Evolutionary conservation across 2,797 vertebrate species (phyloP), one percentile per base, ranked within the genome.

Genomic region (Pelochelys cantorii): DNA sequence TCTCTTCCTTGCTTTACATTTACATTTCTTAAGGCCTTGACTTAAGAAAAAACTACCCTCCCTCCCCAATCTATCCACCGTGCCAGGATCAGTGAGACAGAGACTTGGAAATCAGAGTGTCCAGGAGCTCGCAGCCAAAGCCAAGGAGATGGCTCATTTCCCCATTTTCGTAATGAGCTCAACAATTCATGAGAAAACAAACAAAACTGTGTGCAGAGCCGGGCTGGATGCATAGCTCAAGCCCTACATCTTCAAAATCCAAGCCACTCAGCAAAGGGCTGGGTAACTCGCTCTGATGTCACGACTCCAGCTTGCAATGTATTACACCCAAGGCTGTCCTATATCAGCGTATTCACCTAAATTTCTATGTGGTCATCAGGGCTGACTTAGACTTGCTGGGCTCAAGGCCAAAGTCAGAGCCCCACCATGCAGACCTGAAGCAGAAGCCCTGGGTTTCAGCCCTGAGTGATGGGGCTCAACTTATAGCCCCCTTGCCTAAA

Each of bases 181-280:
- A 94, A 95, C 93, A 93, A 96, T 93, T 90, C 82, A 92, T 93
- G 93, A 3, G 37, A 94, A 96, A 91, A 90, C 91, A 95, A 97
- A 95, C 89, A 95, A 88, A 97, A 90, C 0, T 3, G 82, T 88
- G 13, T 12, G 53, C 13, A 15, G 11, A 54, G 53, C 53, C 14
- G 80, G 91, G 92, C 93, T 95, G 94, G 87, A 85, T 90, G 80
- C 93, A 94, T 83, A 95, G 87, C 87, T 93, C 93, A 29, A 95
- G 88, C 0, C 0, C 78, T 90, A 14, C 56, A 48, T 56, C 87
- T 94, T 60, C 59, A 60, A 60, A 27, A 60, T 88, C 85, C 0
- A 29, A 0, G 0, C 84, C 4, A 7, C 2, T 56, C 31, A 5
- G 2, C 37, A 1, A 11, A 60, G 54, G 17, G 17, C 83, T 78